Evolutionary conservation across 2,113 vertebrate species (phyloP).

Genomic region (Alligator sinensis): DNA sequence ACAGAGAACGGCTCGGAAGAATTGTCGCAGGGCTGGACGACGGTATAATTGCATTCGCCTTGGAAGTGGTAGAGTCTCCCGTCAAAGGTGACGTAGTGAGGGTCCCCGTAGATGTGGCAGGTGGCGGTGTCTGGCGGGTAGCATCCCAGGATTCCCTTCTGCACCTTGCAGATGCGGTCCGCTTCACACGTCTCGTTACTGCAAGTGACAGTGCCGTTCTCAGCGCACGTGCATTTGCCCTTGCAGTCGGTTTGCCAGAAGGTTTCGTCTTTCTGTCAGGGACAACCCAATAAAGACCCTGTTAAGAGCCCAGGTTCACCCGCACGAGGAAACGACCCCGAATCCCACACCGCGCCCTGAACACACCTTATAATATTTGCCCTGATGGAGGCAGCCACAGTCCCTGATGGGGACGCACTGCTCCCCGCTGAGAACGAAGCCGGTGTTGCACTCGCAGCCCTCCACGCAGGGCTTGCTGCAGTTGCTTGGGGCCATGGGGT

Average conservation of each 20-base stretch:
- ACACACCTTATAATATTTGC: slow-evolving; percentile 71
- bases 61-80: slow-evolving; percentile 83
- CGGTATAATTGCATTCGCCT: slow-evolving; percentile 88
- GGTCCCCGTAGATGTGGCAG: slow-evolving; percentile 87
- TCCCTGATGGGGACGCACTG: slow-evolving; percentile 63
- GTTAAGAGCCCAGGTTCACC: slow-evolving; percentile 9
- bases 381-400: slow-evolving; percentile 75
- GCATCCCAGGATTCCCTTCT: slow-evolving; percentile 80
- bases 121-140: slow-evolving; percentile 74
- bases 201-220: slow-evolving; percentile 71
- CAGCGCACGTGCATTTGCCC: slow-evolving; percentile 77
- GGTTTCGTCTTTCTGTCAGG: slow-evolving; percentile 78
- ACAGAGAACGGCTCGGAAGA: slow-evolving; percentile 79
- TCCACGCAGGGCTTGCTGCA: slow-evolving; percentile 76
- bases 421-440: slow-evolving; percentile 72
- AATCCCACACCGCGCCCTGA: neutral
- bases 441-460: slow-evolving; percentile 74
- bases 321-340: neutral
- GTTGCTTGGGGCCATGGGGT: neutral
- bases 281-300: neutral
- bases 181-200: slow-evolving; percentile 66
- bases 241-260: slow-evolving; percentile 78
- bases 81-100: slow-evolving; percentile 90
- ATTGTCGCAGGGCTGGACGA: slow-evolving; percentile 80
- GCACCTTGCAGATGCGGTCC: slow-evolving; percentile 80